Percentiles rank a stretch among this genome's conserved stretches.
phyloP scores from a whole-genome alignment of 2,113 vertebrate species.

The Psilopogon haemacephalus region DNA sequence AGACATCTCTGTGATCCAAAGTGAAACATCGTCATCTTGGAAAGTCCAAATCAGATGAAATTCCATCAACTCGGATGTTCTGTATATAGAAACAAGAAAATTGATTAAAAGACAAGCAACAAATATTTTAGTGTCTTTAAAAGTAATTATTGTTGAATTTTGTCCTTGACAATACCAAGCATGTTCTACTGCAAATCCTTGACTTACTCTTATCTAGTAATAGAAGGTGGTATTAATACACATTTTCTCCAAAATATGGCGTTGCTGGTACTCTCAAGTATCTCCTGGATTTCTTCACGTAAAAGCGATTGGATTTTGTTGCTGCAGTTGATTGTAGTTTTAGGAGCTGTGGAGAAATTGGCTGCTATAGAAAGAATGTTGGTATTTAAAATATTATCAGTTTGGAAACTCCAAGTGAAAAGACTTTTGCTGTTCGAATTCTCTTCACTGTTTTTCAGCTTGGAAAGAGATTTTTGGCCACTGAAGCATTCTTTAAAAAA shows the following conservation, averaged over 20 bases:
- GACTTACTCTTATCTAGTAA: neutral
- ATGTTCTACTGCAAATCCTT: neutral
- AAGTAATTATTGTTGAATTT: neutral
- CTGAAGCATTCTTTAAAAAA: neutral
- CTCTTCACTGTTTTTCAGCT: neutral
- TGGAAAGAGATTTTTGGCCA: neutral
- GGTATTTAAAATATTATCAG: neutral
- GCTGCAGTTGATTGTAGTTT: neutral
- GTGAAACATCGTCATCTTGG: neutral
- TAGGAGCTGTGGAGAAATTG: neutral
- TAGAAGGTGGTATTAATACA: neutral
- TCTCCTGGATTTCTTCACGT: neutral
- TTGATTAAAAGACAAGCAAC: neutral
- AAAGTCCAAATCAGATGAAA: neutral
- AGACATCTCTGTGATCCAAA: neutral
- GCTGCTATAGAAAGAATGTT: neutral
- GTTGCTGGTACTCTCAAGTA: neutral
- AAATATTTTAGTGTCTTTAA: neutral
- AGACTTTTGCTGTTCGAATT: neutral
- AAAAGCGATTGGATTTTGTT: neutral
- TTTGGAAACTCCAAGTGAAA: neutral
- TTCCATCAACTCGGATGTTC: neutral
- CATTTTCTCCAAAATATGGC: neutral
- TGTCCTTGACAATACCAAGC: neutral
- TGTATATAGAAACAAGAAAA: neutral